Evolutionary conservation across 2,797 vertebrate species (phyloP).

Genomic region (Poeciliopsis presidionis): DNA sequence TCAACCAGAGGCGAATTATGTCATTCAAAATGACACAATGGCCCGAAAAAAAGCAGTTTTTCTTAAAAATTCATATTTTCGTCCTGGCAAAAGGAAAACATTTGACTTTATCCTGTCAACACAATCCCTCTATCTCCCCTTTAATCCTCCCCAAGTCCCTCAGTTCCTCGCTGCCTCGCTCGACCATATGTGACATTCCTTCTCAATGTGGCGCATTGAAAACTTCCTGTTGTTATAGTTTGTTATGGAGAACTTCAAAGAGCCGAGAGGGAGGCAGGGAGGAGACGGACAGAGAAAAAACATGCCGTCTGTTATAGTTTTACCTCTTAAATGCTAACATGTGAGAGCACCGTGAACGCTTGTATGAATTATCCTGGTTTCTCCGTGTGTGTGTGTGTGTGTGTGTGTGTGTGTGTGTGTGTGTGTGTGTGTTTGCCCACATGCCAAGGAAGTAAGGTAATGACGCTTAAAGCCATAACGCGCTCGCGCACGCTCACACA

Average conservation of each 20-base stretch:
- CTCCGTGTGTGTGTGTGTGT: constrained; percentile 29
- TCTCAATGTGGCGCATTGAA: constrained; percentile 69
- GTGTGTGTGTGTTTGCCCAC: constrained; percentile 30
- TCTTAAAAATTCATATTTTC: constrained; percentile 3
- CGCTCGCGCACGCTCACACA: constrained; percentile 47
- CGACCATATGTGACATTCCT: constrained; percentile 69
- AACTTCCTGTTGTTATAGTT: constrained; percentile 78
- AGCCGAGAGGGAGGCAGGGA: not conserved
- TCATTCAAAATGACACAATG: not conserved
- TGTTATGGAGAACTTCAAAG: constrained; percentile 73
- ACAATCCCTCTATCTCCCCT: constrained; percentile 8
- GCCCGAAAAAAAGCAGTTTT: not conserved
- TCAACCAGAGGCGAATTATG: no score
- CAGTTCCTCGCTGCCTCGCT: constrained; percentile 22
- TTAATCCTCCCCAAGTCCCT: constrained; percentile 12
- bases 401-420: constrained; percentile 20
- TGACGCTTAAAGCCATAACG: constrained; percentile 62
- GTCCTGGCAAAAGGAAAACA: not conserved
- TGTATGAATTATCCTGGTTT: constrained; percentile 56
- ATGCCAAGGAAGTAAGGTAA: constrained; percentile 64
- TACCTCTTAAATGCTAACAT: constrained; percentile 74
- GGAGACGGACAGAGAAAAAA: constrained; percentile 10
- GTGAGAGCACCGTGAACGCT: constrained; percentile 58
- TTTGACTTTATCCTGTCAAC: constrained; percentile 14
- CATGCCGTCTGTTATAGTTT: constrained; percentile 67